Conservation (phyloP, 2,888 invertebrate species). For the Hofmannophila pseudospretella region DNA sequence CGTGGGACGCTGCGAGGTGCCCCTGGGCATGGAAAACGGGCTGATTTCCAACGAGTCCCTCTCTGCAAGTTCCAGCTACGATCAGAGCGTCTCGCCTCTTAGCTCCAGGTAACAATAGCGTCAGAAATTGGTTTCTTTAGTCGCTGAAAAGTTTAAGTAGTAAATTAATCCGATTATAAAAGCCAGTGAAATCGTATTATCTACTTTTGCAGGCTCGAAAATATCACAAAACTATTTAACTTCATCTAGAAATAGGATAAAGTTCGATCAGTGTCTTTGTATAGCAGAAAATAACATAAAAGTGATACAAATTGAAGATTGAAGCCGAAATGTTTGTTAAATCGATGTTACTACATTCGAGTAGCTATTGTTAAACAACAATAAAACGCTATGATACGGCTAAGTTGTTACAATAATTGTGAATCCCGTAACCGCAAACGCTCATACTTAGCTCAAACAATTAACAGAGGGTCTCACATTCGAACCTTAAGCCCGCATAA, state of each 20-base stretch:
- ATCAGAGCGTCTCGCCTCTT: conserved; percentile 91
- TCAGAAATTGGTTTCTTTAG: too few species aligned
- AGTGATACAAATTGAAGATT: too few species aligned
- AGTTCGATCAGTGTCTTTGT: too few species aligned
- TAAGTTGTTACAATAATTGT: conserved; percentile 64
- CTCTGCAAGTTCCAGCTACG: conserved; percentile 90
- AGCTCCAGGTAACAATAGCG: conserved; percentile 83
- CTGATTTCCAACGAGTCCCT: conserved; percentile 90
- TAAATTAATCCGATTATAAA: too few species aligned
- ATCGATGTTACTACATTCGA: conserved; percentile 37
- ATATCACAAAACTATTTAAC: too few species aligned
- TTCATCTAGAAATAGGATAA: too few species aligned
- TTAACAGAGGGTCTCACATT: conserved; percentile 66
- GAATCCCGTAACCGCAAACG: conserved; percentile 58
- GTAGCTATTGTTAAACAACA: conserved; percentile 49
- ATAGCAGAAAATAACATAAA: too few species aligned
- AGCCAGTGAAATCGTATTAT: too few species aligned
- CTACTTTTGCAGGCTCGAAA: too few species aligned
- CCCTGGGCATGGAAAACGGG: conserved; percentile 93
- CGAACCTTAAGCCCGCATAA: conserved; percentile 63
- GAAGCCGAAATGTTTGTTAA: conserved; percentile 15
- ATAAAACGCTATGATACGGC: conserved; percentile 53
- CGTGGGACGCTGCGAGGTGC: conserved; percentile 82
- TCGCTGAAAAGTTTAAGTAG: too few species aligned
- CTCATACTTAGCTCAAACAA: conserved; percentile 68